Percentiles rank a stretch among this genome's conserved stretches.
These are phyloP conservation scores for Eumacrocentrus americanus DNA, from an alignment of 2,888 invertebrate genomes.

Conservation along the genomic window DNA sequence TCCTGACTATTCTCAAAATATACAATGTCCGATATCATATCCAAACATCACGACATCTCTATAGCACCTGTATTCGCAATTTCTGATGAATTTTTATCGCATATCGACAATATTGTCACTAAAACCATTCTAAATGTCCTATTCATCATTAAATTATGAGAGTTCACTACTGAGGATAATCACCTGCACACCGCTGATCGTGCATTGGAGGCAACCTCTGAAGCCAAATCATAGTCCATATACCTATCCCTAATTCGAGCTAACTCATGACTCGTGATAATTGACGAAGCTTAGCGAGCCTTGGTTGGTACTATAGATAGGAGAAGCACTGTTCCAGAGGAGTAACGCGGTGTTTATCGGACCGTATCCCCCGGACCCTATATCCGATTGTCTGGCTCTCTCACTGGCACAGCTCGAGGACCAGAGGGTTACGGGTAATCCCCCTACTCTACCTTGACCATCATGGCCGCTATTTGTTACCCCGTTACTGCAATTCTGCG, in stretches of 20 bases:
- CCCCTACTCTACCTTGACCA: constrained; percentile 45
- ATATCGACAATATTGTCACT: too few relatives aligned
- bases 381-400: constrained; percentile 44
- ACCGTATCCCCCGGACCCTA: constrained; percentile 50
- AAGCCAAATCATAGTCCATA: too few relatives aligned
- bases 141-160: too few relatives aligned
- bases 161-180: too few relatives aligned
- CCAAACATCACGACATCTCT: constrained; percentile 44
- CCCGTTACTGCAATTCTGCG: constrained; percentile 37
- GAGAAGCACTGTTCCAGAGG: constrained; percentile 51
- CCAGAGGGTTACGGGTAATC: constrained; percentile 50
- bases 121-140: too few relatives aligned
- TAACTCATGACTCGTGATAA: constrained; percentile 42
- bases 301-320: constrained; percentile 33
- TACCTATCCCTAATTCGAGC: constrained; percentile 44
- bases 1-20: constrained; percentile 52
- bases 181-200: too few relatives aligned
- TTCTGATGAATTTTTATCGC: too few relatives aligned
- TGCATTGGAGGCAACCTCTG: too few relatives aligned
- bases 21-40: constrained; percentile 53
- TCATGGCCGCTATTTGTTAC: constrained; percentile 48
- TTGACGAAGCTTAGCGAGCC: constrained; percentile 45
- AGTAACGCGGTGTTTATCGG: constrained; percentile 59
- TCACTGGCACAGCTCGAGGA: constrained; percentile 40
- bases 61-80: constrained; percentile 25